Base-by-base conservation (phyloP, 2,797 vertebrate species). In the Tolypeutes matacus region DNA sequence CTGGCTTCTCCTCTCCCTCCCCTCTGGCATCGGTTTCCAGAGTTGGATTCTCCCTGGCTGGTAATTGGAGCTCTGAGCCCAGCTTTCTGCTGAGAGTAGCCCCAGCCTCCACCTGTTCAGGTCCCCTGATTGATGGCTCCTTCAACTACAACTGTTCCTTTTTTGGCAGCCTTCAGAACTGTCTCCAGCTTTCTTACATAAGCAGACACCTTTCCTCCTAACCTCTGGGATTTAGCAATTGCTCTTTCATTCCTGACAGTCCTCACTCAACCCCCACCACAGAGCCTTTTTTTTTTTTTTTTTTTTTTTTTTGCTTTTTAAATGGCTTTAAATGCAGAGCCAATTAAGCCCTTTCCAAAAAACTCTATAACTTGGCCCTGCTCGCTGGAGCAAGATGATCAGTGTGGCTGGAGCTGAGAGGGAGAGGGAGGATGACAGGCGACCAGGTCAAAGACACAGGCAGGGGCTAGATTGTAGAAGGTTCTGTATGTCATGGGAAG, bases 81-180 rank as follows among this genome's bases (percentile, higher is more conserved):
- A 39, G 95, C 96, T 96, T 73, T 90, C 86, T 2, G 1, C 94
- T 62, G 85, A 81, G 91, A 91, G 72, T 14, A n/a, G 83, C 78
- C 83, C 75, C 70, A 53, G 91, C 62, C 42, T 86, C 93, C 97
- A 97, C 96, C 97, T 97, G 97, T 96, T 97, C 81, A 23, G 89
- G 72, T 56, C 58, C 76, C 93, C 96, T 96, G 96, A 97, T 96
- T 92, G 96, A 97, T 76, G 89, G 91, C 5, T 75, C 76, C 76
- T 69, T 73, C 83, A 13, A 23, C 34, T 23, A 42, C 72, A n/a
- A 53, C 23, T 11, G 80, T 31, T 94, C 97, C 97, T 97, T 96
- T 93, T 94, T 80, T 14, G 97, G 94, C 76, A 23, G 70, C 70
- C 87, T 96, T 86, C 94, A 82, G 96, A 69, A 81, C 85, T 3